phyloP scores from a whole-genome alignment of 2,888 invertebrate species.

The Himalopsyche anomala region DNA sequence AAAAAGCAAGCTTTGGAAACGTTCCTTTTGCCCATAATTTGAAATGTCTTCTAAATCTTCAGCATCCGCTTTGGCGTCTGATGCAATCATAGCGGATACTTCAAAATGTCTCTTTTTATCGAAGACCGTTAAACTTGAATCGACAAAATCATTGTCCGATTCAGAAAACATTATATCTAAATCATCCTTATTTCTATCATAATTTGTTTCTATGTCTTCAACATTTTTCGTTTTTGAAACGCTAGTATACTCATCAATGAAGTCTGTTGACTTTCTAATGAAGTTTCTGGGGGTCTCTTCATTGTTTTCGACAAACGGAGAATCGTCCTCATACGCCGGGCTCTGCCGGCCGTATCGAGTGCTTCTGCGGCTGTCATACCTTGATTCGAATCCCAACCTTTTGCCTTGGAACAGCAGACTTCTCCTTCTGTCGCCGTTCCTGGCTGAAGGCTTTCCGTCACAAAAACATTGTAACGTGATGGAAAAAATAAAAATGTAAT shows the following conservation, averaged over 20 bases:
- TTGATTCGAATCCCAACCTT: constrained; percentile 27
- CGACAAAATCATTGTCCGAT: constrained; percentile 48
- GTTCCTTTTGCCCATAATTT: constrained; percentile 15
- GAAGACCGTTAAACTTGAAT: constrained; percentile 56
- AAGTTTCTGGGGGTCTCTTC: constrained; percentile 37
- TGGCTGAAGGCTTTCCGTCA: not conserved
- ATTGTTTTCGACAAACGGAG: not conserved
- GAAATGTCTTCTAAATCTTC: constrained; percentile 47
- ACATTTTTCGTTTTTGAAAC: constrained; percentile 43
- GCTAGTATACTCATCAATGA: not conserved
- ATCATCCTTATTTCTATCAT: not conserved
- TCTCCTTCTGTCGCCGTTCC: constrained; percentile 44
- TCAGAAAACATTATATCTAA: constrained; percentile 48
- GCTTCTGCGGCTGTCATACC: not conserved
- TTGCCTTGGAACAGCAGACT: not conserved
- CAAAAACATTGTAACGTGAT: not conserved
- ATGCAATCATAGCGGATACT: constrained; percentile 53
- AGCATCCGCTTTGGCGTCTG: constrained; percentile 48
- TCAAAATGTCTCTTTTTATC: constrained; percentile 62
- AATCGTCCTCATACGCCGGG: constrained; percentile 33
- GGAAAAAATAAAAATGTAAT: constrained; percentile 52
- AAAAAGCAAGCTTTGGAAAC: not conserved
- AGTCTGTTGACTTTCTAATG: not conserved
- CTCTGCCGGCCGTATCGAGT: constrained; percentile 34
- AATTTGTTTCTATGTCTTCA: constrained; percentile 8